These are phyloP conservation scores for Okapia johnstoni DNA, from an alignment of 2,113 vertebrate genomes.

Conservation along the genomic window DNA sequence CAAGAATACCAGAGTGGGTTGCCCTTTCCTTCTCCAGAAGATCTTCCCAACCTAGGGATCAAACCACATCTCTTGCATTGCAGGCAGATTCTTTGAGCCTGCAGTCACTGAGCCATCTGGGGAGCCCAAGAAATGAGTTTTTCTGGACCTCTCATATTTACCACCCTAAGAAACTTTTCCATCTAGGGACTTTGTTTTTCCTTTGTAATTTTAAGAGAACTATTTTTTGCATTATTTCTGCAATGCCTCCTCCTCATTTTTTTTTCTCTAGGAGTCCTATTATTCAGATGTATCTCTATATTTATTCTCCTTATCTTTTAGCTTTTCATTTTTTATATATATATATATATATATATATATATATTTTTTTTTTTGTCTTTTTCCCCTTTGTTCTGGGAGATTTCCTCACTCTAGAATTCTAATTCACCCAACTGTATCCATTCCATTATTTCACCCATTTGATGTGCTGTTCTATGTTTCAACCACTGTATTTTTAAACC, in stretches of 20 bases:
- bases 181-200: neutral
- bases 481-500: neutral
- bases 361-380: neutral
- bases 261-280: neutral
- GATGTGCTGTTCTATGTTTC: neutral
- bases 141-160: neutral
- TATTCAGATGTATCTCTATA: neutral
- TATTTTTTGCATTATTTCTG: neutral
- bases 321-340: neutral
- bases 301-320: neutral
- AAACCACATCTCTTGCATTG: neutral
- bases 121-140: neutral
- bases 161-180: neutral
- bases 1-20: neutral
- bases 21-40: neutral
- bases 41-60: neutral
- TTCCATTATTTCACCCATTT: neutral
- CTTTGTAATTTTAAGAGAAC: neutral
- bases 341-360: neutral
- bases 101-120: neutral
- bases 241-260: neutral
- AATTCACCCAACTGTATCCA: neutral
- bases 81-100: neutral
- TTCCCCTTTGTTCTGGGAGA: neutral
- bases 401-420: neutral